Evolutionary conservation across 2,888 invertebrate genomes (phyloP).

Genomic region (Pristionchus fissidentatus): DNA sequence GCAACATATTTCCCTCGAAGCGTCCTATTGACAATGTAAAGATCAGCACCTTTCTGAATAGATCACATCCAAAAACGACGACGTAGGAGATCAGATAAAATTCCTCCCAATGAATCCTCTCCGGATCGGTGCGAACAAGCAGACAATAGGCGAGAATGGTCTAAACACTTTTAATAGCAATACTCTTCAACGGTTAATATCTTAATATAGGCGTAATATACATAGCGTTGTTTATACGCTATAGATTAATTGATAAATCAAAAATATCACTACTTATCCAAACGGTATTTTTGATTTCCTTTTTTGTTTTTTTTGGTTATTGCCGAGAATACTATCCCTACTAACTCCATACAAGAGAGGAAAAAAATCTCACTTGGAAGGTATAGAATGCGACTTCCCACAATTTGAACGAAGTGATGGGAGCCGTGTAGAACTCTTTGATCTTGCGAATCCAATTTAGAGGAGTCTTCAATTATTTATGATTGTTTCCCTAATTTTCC

Average conservation of each 20-base stretch:
- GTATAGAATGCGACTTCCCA: conserved; percentile 82
- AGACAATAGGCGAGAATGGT: conserved; percentile 52
- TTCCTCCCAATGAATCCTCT: conserved; percentile 58
- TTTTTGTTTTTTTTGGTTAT: not conserved
- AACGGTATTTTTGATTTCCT: not conserved
- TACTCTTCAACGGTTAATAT: too few relatives aligned
- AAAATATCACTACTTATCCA: too few relatives aligned
- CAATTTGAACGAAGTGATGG: conserved; percentile 98
- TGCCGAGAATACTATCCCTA: not conserved
- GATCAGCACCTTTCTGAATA: conserved; percentile 65
- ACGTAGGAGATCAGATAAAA: conserved; percentile 73
- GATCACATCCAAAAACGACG: conserved; percentile 69
- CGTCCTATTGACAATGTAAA: not conserved
- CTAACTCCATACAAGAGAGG: not conserved
- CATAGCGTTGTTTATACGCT: too few relatives aligned
- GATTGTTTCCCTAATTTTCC: not conserved
- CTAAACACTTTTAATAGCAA: conserved; percentile 35
- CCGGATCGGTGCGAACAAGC: conserved; percentile 48
- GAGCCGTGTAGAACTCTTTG: conserved; percentile 98
- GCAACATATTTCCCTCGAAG: too few relatives aligned
- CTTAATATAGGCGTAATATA: too few relatives aligned
- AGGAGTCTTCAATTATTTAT: conserved; percentile 33
- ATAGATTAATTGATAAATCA: too few relatives aligned
- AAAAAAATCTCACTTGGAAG: conserved; percentile 59
- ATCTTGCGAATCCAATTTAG: conserved; percentile 78